Evolutionary conservation across 2,113 vertebrate species (phyloP).

Genomic region (Melanostigma gelatinosum): DNA sequence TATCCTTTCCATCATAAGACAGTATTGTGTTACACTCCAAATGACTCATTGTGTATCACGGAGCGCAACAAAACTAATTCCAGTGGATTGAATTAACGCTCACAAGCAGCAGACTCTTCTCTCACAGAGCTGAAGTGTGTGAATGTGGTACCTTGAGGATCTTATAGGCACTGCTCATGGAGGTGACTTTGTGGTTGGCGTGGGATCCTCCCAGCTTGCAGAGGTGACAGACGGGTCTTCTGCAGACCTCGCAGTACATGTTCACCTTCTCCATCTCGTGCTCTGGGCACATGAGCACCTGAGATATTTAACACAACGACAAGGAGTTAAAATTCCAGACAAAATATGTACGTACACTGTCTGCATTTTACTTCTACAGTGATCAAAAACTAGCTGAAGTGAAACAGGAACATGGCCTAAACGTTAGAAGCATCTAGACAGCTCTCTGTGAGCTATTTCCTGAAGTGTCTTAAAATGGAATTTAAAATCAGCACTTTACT

Average conservation of each 20-base stretch:
- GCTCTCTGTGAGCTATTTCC: constrained; percentile 36
- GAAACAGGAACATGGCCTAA: constrained; percentile 52
- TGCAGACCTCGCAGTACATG: constrained; percentile 98
- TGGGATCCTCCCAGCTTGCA: constrained; percentile 95
- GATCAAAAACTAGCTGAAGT: constrained; percentile 26
- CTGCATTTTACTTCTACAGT: neutral
- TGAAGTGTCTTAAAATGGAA: constrained; percentile 50
- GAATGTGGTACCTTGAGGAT: constrained; percentile 90
- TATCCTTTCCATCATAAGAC: constrained; percentile 12
- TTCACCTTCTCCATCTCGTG: constrained; percentile 98
- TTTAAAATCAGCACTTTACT: constrained; percentile 31
- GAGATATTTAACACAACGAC: constrained; percentile 23
- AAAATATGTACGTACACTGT: neutral
- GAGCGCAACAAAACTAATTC: constrained; percentile 10
- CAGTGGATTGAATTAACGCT: neutral
- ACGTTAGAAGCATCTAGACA: constrained; percentile 1
- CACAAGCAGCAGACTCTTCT: neutral
- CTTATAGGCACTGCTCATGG: constrained; percentile 97
- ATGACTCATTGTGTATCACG: neutral
- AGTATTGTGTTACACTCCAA: constrained; percentile 4
- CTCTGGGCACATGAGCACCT: constrained; percentile 98
- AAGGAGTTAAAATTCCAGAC: constrained; percentile 3
- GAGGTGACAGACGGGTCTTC: constrained; percentile 95
- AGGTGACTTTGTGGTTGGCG: constrained; percentile 94
- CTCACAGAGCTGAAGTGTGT: neutral